Base-by-base conservation (phyloP, 2,888 invertebrate species). In the Parnassius smintheus region DNA sequence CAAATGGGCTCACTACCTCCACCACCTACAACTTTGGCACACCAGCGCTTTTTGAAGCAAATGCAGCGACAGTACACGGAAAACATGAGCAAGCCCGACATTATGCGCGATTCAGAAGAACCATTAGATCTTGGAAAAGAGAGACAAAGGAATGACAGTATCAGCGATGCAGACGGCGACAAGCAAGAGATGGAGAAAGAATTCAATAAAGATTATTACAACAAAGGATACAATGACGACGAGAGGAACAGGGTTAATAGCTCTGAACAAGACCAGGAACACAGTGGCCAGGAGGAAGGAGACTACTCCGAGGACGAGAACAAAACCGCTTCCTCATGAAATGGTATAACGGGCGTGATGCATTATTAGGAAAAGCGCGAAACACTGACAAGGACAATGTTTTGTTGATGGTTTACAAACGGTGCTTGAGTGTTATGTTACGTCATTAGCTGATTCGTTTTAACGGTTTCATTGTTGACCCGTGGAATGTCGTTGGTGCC, bases 51-150 rank as follows among this genome's bases (percentile, higher is more conserved):
- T 78, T 79, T 94, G 62, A 93, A 94, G 72, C 94, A 94, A 78
- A 93, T 94, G 93, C 94, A 93, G 76, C 91, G 94, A 56, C 91
- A 92, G 70, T 94, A 93, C 81, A 89, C 93, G 62, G 93, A 93
- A 62, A 89, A 78, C 72, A 91, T 92, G 75, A 87, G 87, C 73
- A 93, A 93, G 68, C 83, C 93, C 10, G 92, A 93, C 78, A 93
- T 93, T 79, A 91, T 91, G 81, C 82, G 93, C 51, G 90, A 86
- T 67, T 71, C 90, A 3, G 93, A 93, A 59, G 92, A 92, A 68
- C 93, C 93, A 13, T 73, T 92, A 22, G 91, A 93, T 73, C 85
- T 93, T 9, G 60, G 60, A 48, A 60, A 60, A 35, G 60, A 60
- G 49, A 46, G 90, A 18, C 85, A 85, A 68, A 73, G 87, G 72